Evolutionary conservation across 2,797 vertebrate species (phyloP), one percentile per base, ranked within the genome.

Genomic region (Neostethus bicornis): DNA sequence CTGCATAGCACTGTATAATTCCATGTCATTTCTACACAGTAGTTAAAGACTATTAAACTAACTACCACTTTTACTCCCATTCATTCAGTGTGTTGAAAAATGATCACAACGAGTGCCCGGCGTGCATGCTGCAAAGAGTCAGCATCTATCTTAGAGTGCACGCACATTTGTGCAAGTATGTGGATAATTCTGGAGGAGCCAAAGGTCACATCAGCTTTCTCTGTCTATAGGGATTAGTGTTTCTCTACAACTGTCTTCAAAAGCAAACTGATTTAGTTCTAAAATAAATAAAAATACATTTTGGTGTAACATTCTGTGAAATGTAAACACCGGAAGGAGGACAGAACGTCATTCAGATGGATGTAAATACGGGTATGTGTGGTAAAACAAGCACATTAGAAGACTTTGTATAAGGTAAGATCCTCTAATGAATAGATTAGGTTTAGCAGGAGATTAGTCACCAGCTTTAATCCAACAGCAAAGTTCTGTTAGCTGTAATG

Each of bases 361-460:
- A 35, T 12, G 55, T 35, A 72, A 24, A 25, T 46, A 49, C 47
- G 29, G 54, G 46, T 16, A 20, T 51, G 17, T 11, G 29, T 25
- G 19, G 49, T 44, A 51, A 76, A 61, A 70, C 74, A 63, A 65
- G 62, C 10, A 43, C 29, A 10, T 63, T 44, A 53, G 61, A 59
- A 55, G 50, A 58, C 65, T 61, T 35, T 66, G 70, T 51, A 67
- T 35, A 48, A 39, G 31, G 37, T 60, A 66, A 75, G 49, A 66
- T 31, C 58, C 32, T 60, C 66, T 75, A 77, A 76, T 67, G 54
- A 66, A 51, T 54, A 84, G 88, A 86, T 90, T 87, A 5, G 85
- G 87, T 83, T 90, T 83, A 88, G 53, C 34, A 59, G 43, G 50
- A 72, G 87, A 87, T 90, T 89, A 90, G 71, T 77, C 67, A 78